Evolutionary conservation across 1,140 invertebrate genomes (phyloP).

Genomic region (Magallana angulata): DNA sequence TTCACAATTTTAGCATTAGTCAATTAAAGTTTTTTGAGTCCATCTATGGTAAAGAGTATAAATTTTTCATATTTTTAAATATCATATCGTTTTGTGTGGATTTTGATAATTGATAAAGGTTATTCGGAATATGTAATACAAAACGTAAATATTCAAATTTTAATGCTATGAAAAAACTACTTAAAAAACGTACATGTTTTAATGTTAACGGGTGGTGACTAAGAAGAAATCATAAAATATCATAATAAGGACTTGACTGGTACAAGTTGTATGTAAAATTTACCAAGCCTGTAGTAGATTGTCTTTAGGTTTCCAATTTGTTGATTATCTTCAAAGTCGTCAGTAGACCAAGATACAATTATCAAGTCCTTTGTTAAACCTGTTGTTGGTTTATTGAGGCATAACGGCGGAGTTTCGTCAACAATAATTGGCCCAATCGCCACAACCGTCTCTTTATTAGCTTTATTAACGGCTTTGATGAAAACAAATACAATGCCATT

Average conservation of each 20-base stretch:
- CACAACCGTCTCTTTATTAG: constrained; percentile 41
- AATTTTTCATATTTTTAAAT: too few relatives aligned
- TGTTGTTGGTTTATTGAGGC: constrained; percentile 15
- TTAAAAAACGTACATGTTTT: too few relatives aligned
- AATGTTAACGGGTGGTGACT: too few relatives aligned
- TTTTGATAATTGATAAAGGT: too few relatives aligned
- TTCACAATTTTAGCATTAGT: not conserved
- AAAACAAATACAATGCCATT: constrained; percentile 55
- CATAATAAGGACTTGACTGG: too few relatives aligned
- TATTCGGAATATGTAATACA: too few relatives aligned
- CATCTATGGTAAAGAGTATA: too few relatives aligned
- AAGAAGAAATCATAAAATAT: too few relatives aligned
- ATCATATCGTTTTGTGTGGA: too few relatives aligned
- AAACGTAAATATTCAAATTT: too few relatives aligned
- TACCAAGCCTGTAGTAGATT: constrained; percentile 54
- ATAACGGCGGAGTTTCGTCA: constrained; percentile 60
- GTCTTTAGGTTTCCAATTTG: constrained; percentile 45
- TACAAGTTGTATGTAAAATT: not conserved
- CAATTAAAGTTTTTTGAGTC: too few relatives aligned
- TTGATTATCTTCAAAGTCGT: constrained; percentile 50
- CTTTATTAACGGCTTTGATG: constrained; percentile 58
- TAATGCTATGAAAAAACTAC: too few relatives aligned
- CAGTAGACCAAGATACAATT: constrained; percentile 46
- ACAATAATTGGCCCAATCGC: constrained; percentile 59
- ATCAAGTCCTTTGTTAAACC: constrained; percentile 17